Base-by-base conservation (phyloP, 1,140 invertebrate genomes). In the Dendroctonus valens region DNA sequence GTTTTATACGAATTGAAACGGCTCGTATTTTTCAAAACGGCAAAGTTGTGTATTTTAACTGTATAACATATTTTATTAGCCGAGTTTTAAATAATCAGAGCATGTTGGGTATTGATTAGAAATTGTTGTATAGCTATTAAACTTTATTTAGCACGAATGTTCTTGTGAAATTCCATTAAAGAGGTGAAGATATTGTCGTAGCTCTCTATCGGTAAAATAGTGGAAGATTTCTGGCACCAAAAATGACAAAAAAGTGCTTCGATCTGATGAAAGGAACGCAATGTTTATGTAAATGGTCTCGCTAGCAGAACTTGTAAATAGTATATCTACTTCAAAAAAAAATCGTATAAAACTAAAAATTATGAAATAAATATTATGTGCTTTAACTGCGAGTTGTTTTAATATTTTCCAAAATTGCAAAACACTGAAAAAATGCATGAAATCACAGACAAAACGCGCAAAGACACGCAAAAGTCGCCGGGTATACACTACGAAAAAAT, bases 271-370 rank as follows among this genome's bases (percentile, higher is more conserved):
- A 49, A 50, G 37, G 38, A 54, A 42, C 48, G 52, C 54, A 51
- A 50, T 41, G 71, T 71, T 75, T 71, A 72, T 44, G 68, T 73
- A 72, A 64, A 70, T 75, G 75, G 73, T 76, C 74, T 76, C 74
- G 74, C 74, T 76, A 76, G 75, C 75, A 76, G 74, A 70, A 74
- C 70, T 76, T 76, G 75, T 76, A 75, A 68, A 75, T 76, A 75
- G 41, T 66, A 66, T 72, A 69, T 71, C 71, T 75, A 72, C 72
- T 74, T 73, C 66, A 67, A 66, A 69, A 54, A 69, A 67, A 44
- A 71, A 74, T 70, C 74, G 70, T 74, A 70, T 72, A 75, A 75
- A 76, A 72, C 67, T 67, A 71, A 74, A 72, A 75, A 73, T 51
- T 65, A 65, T 52, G 50, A 63, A 63, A 63, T 61, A 61, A 61